A percentile compares a stretch with the other conserved stretches of the same genome.
These are phyloP conservation scores for Leptinotarsa tumamoca DNA, from an alignment of 2,888 invertebrate species.

Conservation along the genomic window DNA sequence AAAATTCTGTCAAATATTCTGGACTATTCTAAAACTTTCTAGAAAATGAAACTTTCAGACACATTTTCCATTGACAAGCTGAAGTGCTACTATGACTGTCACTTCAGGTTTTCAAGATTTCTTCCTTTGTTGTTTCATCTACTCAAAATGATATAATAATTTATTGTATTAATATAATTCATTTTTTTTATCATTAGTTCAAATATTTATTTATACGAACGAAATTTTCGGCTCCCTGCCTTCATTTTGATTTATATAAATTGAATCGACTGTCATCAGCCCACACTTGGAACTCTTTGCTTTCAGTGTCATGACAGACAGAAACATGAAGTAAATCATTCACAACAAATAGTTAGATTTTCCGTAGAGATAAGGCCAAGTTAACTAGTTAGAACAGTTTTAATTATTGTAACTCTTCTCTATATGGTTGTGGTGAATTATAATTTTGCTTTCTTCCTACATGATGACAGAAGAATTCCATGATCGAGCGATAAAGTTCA, in stretches of 20 bases:
- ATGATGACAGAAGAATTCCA: neutral
- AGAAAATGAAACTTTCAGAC: too few relatives aligned
- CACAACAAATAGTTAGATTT: constrained; percentile 12
- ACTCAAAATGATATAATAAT: too few relatives aligned
- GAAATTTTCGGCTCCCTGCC: neutral
- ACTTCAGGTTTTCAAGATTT: too few relatives aligned
- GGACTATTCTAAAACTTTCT: too few relatives aligned
- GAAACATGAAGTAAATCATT: constrained; percentile 8
- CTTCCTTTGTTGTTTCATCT: too few relatives aligned
- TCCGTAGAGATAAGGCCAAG: constrained; percentile 8
- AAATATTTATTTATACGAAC: too few relatives aligned
- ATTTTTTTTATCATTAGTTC: too few relatives aligned
- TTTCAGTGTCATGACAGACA: neutral
- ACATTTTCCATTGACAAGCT: too few relatives aligned
- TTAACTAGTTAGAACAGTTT: constrained; percentile 24
- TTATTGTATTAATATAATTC: too few relatives aligned
- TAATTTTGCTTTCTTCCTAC: constrained; percentile 9
- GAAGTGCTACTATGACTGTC: too few relatives aligned
- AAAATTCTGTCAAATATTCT: too few relatives aligned
- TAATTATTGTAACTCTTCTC: constrained; percentile 26
- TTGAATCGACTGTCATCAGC: neutral
- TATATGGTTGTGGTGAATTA: constrained; percentile 19
- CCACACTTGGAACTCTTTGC: neutral
- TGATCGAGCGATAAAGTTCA: neutral
- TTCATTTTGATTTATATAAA: neutral